Base-by-base conservation (phyloP, 2,888 invertebrate genomes). In the Villa cingulata region DNA sequence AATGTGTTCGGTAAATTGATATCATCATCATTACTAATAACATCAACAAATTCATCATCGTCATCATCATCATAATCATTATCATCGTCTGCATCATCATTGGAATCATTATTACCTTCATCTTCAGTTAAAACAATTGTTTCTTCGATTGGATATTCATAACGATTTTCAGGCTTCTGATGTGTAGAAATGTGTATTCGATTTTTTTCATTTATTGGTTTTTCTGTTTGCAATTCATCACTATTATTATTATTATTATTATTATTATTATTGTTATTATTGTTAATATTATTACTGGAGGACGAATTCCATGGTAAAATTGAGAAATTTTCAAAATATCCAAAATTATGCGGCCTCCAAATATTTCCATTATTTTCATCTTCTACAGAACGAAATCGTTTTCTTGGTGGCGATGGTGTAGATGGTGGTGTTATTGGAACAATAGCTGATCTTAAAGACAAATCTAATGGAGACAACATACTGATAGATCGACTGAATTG, bases 391-490 rank as follows among this genome's bases (percentile, higher is more conserved):
- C 62, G 59, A 51, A 58, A 55, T 19, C 66, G 62, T 51, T 68
- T 68, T 41, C 68, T 55, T 15, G 68, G 70, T 5, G 70, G 70
- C 43, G 68, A 70, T 27, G 70, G 70, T 38, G 70, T 69, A 43
- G 68, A 63, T 32, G 68, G 68, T 37, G 68, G 69, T 40, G 69
- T 70, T 51, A 70, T 69, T 55, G 70, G 70, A 48, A 63, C 62
- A 43, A 60, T 55, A 23, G 55, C 54, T 18, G 64, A 53, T 34
- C 70, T 59, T 46, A 68, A 51, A 32, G 70, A 69, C 40, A 70
- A 59, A 56, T 70, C 69, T 50, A 70, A 53, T 19, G 69, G 69
- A 14, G 68, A 66, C 37, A 66, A 54, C 53, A 65, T 49, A 48
- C 60, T 56, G 44, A 52, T 56, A 45, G 57, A 56, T 48, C 56